Base-by-base conservation (phyloP, 2,888 invertebrate genomes). In the Idaea dimidiata region DNA sequence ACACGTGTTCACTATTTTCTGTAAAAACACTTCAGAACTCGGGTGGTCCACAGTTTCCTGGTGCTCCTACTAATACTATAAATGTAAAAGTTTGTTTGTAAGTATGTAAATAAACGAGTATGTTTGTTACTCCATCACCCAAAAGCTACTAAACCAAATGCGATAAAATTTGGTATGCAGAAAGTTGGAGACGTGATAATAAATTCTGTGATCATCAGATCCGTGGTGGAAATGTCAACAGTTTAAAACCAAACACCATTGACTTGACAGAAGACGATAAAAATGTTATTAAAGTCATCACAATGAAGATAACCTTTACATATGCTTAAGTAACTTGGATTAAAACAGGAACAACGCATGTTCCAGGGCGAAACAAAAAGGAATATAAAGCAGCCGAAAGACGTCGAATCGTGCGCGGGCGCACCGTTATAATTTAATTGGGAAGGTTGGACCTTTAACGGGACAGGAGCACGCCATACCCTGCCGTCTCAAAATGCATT, bases 361-460 rank as follows among this genome's bases (percentile, higher is more conserved):
- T 43, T 43, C 43, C 43, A 43, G 43, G 43, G 43, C 43, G 6
- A 10, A 43, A 43, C 8, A 43, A 43, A 43, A 43, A 43, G 10
- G 43, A 43, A 43, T 43, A 43, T 43, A 43, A 43, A 43, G 43
- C 43, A 43, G 43, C 43, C 43, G 43, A 43, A 43, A 43, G 43
- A 14, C 43, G 3, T 8, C 14, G 43, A 43, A 43, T 73, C 75
- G 74, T 73, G 78, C 71, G 72, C 66, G 32, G 16, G 59, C 68
- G 68, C 71, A 64, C 68, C 69, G 71, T 67, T 66, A 68, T 66
- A 63, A 68, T 66, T 69, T 72, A 72, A 73, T 71, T 73, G 68
- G 68, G 64, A 66, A 57, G 65, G n/a, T n/a, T n/a, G n/a, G 70
- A 67, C 64, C 69, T 64, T 66, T 71, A 72, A 70, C 74, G 71